Evolutionary conservation across 2,797 vertebrate genomes (phyloP).

Genomic region (Spheniscus humboldti): DNA sequence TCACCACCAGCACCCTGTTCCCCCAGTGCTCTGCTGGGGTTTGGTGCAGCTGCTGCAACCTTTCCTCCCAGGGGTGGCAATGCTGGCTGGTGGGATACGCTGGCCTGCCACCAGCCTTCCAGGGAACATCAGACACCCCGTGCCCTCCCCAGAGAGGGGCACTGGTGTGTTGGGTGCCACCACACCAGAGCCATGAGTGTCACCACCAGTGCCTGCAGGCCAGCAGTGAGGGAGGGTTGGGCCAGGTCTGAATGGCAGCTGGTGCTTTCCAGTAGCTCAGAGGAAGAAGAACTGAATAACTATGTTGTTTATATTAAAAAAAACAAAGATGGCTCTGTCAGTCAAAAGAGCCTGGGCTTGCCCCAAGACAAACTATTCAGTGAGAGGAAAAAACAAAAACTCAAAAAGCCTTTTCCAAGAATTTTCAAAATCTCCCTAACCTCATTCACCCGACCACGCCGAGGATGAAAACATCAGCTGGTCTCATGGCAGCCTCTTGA

Average conservation of each 20-base stretch:
- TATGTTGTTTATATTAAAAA: background rate
- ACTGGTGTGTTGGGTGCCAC: background rate
- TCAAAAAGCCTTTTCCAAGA: background rate
- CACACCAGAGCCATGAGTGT: background rate
- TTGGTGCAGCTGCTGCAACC: background rate
- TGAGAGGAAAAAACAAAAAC: background rate
- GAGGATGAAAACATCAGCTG: background rate
- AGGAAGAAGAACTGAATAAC: background rate
- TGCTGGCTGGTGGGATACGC: background rate
- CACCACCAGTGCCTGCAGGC: background rate
- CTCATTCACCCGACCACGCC: rapidly evolving
- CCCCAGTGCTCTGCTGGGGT: background rate
- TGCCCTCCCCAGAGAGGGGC: background rate
- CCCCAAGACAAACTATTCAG: background rate
- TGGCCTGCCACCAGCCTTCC: background rate
- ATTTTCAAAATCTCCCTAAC: background rate
- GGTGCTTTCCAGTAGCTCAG: background rate
- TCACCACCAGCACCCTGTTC: background rate
- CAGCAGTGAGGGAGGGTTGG: background rate
- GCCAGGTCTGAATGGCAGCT: background rate
- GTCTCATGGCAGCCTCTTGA: background rate
- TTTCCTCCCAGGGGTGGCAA: background rate
- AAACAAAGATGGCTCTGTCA: background rate
- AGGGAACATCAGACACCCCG: background rate
- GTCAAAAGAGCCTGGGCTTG: background rate